phyloP scores from a whole-genome alignment of 2,797 vertebrate species.

The Nannoperca obscura region DNA sequence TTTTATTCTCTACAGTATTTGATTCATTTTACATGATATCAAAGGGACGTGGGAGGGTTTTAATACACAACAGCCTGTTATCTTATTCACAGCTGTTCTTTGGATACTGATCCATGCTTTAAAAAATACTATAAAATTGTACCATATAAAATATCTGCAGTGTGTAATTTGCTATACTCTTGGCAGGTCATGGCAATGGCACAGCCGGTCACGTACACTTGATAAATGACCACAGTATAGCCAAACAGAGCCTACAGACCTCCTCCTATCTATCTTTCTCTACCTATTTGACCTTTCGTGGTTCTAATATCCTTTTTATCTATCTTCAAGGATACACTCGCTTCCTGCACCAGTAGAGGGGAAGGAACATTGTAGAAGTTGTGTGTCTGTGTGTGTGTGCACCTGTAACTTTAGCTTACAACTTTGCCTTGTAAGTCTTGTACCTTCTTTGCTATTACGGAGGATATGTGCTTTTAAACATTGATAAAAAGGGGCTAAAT shows the following conservation, averaged over 20 bases:
- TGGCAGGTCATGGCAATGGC: constrained; percentile 44
- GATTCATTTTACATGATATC: background rate
- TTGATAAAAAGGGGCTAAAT: constrained; percentile 47
- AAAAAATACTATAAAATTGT: constrained; percentile 3
- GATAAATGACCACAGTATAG: constrained; percentile 67
- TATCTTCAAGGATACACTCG: constrained; percentile 65
- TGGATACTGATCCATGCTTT: background rate
- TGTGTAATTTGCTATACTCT: constrained; percentile 52
- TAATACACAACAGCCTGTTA: background rate
- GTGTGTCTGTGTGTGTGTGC: constrained; percentile 15
- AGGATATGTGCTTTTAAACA: constrained; percentile 38
- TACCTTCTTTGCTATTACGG: constrained; percentile 25
- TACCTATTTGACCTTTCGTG: constrained; percentile 64
- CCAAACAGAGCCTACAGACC: constrained; percentile 58
- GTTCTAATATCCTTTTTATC: constrained; percentile 69
- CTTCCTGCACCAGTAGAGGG: constrained; percentile 33
- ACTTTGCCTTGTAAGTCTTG: constrained; percentile 9
- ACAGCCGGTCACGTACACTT: constrained; percentile 57
- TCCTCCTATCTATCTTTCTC: constrained; percentile 65
- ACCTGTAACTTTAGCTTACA: constrained; percentile 25
- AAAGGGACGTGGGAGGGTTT: background rate
- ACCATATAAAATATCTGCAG: constrained; percentile 41
- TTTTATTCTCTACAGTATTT: constrained; percentile 1
- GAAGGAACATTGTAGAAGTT: constrained; percentile 25
- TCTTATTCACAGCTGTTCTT: background rate